Percentiles rank a stretch among this genome's conserved stretches.
phyloP scores from a whole-genome alignment of 2,113 vertebrate species.

The Cardinalis cardinalis region DNA sequence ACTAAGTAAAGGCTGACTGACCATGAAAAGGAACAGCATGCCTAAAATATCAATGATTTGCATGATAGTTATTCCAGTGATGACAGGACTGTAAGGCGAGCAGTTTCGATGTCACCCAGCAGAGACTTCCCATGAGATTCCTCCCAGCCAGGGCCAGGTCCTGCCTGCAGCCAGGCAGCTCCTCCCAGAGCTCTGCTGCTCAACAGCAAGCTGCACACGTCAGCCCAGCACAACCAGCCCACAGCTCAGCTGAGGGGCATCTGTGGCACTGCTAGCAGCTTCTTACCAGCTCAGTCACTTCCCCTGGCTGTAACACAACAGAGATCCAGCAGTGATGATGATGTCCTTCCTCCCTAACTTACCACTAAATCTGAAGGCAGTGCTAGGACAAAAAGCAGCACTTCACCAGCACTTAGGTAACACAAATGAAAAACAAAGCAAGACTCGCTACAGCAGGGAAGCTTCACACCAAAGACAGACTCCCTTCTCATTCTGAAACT shows the following conservation, averaged over 20 bases:
- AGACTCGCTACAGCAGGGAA: neutral
- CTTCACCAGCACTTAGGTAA: neutral
- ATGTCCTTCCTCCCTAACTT: neutral
- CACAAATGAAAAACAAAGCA: neutral
- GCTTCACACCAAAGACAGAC: neutral
- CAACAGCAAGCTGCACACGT: neutral
- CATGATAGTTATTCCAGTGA: neutral
- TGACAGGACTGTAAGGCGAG: neutral
- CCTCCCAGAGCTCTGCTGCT: neutral
- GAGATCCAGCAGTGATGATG: neutral
- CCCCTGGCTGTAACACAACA: neutral
- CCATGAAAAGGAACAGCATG: neutral
- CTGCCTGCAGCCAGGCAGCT: neutral
- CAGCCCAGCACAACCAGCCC: neutral
- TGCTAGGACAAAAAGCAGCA: neutral
- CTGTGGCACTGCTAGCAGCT: neutral
- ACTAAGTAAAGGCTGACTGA: neutral
- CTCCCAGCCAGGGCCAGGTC: neutral
- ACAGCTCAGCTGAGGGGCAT: neutral
- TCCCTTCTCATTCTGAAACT: neutral
- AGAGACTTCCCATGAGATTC: neutral
- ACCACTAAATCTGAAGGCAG: neutral
- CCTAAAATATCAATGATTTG: slow-evolving; percentile 24
- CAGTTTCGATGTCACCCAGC: neutral
- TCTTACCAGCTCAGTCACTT: neutral